phyloP scores from a whole-genome alignment of 2,113 vertebrate genomes.

The Zosterops borbonicus region DNA sequence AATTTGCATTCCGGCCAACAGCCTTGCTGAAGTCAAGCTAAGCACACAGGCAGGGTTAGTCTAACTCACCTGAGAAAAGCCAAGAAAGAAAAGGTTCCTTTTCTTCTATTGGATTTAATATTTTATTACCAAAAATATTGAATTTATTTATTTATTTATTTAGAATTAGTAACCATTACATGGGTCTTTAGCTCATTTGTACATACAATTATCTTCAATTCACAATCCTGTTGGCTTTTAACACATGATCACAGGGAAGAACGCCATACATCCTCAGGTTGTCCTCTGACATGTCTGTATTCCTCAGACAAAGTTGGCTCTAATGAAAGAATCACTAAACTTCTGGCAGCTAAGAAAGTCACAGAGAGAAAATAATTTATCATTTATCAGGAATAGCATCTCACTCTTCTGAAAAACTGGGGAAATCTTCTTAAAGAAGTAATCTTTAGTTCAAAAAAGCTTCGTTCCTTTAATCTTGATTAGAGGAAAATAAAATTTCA shows the following conservation, averaged over 20 bases:
- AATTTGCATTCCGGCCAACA: not conserved
- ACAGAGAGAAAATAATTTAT: not conserved
- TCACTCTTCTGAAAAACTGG: not conserved
- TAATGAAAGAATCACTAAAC: not conserved
- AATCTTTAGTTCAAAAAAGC: not conserved
- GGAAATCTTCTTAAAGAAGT: not conserved
- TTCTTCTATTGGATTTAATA: not conserved
- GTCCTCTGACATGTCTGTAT: not conserved
- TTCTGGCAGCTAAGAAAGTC: not conserved
- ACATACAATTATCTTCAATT: not conserved
- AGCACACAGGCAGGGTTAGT: not conserved
- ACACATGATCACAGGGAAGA: not conserved
- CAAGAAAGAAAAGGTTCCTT: not conserved
- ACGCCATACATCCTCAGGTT: not conserved
- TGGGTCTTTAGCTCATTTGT: not conserved
- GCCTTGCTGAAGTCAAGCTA: not conserved
- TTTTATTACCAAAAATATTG: not conserved
- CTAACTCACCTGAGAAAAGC: not conserved
- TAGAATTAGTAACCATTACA: not conserved
- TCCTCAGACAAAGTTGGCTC: not conserved
- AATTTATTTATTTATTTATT: slow-evolving; percentile 13
- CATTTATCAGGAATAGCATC: not conserved
- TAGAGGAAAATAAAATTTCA: not conserved
- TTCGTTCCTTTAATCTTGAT: not conserved
- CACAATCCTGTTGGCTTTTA: not conserved